Evolutionary conservation across 1,140 invertebrate species (phyloP), one percentile per base, ranked within the genome.

Genomic region (Riptortus pedestris): DNA sequence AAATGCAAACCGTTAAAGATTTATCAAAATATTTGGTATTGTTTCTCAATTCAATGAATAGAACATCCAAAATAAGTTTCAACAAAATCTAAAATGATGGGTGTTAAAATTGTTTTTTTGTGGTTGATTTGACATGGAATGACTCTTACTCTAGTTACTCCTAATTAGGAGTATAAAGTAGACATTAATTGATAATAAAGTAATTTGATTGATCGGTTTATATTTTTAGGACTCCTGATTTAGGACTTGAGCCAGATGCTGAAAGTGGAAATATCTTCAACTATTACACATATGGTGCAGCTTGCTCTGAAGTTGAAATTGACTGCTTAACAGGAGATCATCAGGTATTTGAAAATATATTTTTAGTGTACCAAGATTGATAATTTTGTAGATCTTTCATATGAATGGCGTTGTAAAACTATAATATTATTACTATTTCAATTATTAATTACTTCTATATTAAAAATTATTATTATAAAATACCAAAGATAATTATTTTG

Each of bases 321-420:
- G 91, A 94, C 74, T 91, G 88, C 70, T 76, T 94, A 0, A 93
- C 89, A 28, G 91, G 90, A 51, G 90, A 93, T 72, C 90, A 93
- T 73, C 82, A 88, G 76, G 81, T 85, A 72, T 28, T 26, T 58
- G 22, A 20, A 5, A n/a, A n/a, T n/a, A n/a, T n/a, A 11, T 43
- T 11, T n/a, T 11, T 9, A 11, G 11, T 43, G 11, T 43, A 43
- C n/a, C n/a, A 11, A 43, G n/a, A 11, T 9, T n/a, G 11, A 11
- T n/a, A 43, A n/a, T 43, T 43, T 43, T 43, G 11, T n/a, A 43
- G 11, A 11, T 43, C n/a, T n/a, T n/a, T 43, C 11, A 11, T 43
- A n/a, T 11, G n/a, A 43, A 11, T 11, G 11, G 38, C 38, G n/a
- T 43, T 43, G 11, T 43, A 43, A 11, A 43, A 11, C n/a, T 9